Percentiles rank a stretch among this genome's conserved stretches.
Conservation (phyloP, 2,113 vertebrate genomes). For the Phasianus colchicus region DNA sequence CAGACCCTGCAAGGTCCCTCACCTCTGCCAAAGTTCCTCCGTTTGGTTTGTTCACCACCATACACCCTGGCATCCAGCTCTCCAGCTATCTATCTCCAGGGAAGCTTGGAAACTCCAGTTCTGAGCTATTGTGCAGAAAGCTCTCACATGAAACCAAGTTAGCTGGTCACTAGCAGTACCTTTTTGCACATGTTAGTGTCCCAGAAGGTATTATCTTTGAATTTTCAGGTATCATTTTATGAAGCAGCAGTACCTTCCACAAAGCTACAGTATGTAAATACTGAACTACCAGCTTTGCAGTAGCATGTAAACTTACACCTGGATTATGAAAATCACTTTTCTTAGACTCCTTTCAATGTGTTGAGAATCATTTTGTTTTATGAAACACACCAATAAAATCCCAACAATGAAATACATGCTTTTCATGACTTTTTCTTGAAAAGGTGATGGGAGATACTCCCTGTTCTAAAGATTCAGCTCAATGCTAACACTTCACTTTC, state of each 20-base stretch:
- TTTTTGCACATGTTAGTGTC: background rate
- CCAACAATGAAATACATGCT: background rate
- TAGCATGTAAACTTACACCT: background rate
- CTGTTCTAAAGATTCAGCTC: background rate
- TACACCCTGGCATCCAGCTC: fast-evolving
- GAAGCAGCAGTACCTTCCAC: background rate
- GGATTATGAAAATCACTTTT: background rate
- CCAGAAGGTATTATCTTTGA: background rate
- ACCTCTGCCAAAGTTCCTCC: background rate
- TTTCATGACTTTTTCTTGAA: background rate
- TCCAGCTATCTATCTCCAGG: background rate
- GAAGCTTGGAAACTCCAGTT: background rate
- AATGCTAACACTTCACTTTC: background rate
- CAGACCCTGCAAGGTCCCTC: background rate
- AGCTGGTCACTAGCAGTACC: background rate
- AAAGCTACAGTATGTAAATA: fast-evolving
- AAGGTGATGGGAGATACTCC: background rate
- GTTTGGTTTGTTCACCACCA: background rate
- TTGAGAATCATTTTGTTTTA: background rate
- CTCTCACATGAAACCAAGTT: background rate
- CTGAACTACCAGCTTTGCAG: background rate
- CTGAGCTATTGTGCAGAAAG: background rate
- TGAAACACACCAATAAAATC: background rate
- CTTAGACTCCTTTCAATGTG: background rate
- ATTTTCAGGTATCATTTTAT: background rate